Percentiles rank a stretch among this genome's conserved stretches.
Conservation (phyloP, 2,113 vertebrate genomes). For the Apistogramma diplotaenia region DNA sequence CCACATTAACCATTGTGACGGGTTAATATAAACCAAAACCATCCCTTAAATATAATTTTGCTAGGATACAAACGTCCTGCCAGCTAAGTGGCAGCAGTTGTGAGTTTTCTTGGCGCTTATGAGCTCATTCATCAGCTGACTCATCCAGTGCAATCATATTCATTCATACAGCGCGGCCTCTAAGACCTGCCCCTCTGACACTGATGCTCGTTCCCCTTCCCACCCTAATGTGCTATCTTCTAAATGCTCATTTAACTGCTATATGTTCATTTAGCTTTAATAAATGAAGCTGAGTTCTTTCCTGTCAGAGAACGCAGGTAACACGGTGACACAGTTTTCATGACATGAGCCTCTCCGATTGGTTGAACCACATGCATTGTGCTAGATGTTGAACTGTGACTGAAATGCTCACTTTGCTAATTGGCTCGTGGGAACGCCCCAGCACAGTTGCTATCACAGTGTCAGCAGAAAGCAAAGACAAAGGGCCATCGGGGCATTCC, state of each 20-base stretch:
- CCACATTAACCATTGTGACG: neutral
- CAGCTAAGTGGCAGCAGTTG: neutral
- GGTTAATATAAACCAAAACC: neutral
- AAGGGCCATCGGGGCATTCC: neutral
- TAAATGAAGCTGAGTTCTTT: neutral
- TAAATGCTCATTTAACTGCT: neutral
- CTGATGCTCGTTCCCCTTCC: neutral
- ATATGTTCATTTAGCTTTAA: neutral
- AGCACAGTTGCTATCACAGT: neutral
- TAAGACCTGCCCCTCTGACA: neutral
- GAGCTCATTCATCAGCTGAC: neutral
- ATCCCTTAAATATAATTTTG: neutral
- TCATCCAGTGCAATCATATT: neutral
- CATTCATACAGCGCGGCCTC: neutral
- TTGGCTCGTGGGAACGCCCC: neutral
- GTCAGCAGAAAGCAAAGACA: slow-evolving; percentile 1
- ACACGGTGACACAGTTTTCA: neutral
- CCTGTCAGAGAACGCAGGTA: no score
- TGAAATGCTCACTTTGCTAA: neutral
- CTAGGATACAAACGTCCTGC: neutral
- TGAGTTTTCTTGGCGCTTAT: neutral
- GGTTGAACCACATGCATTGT: neutral
- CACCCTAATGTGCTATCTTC: neutral
- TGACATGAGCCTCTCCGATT: neutral
- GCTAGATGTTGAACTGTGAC: neutral